Evolutionary conservation across 2,113 vertebrate species (phyloP).

Genomic region (Phaethornis superciliosus): DNA sequence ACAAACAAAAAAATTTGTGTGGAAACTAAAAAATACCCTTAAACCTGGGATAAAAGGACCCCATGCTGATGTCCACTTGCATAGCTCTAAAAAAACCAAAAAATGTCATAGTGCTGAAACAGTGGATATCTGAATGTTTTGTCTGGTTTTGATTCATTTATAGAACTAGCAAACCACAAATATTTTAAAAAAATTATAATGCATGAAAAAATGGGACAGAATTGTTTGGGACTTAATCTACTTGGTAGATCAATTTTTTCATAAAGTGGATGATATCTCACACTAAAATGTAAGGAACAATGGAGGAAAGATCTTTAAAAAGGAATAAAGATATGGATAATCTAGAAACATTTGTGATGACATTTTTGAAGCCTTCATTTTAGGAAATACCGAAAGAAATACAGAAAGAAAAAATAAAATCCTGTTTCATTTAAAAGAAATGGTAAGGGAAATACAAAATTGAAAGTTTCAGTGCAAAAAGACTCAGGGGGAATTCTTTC

Average conservation of each 20-base stretch:
- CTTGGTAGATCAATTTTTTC: background rate
- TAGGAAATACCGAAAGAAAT: background rate
- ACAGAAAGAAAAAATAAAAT: background rate
- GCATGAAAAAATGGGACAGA: background rate
- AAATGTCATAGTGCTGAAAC: no score
- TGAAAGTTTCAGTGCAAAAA: background rate
- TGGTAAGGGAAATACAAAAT: background rate
- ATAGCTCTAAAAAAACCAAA: no score
- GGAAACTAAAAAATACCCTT: no score
- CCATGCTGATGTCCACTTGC: no score
- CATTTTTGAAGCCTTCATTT: background rate
- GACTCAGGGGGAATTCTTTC: background rate
- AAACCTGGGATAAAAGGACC: no score
- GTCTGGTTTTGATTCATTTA: background rate
- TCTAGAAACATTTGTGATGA: background rate
- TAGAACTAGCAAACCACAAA: background rate
- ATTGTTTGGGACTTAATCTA: background rate
- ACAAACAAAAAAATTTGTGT: no score
- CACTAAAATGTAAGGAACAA: background rate
- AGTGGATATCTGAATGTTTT: no score
- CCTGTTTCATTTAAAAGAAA: background rate
- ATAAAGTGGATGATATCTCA: background rate
- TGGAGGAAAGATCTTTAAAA: background rate
- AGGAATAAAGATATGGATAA: background rate
- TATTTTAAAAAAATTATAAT: background rate